Conservation (phyloP, 2,888 invertebrate genomes). For the Plagodis dolabraria region DNA sequence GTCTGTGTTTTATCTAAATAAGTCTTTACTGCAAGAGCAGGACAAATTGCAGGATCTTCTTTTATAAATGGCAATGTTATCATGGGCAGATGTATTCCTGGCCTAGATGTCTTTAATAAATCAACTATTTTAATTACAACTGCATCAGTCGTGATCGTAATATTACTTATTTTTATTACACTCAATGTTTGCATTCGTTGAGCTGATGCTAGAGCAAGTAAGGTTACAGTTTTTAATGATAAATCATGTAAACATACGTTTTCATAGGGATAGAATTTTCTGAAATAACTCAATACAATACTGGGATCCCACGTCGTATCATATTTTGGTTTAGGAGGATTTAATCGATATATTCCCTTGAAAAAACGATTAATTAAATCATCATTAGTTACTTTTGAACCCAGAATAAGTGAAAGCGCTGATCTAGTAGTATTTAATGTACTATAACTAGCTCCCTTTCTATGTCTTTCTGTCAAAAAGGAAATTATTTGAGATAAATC, state of each 20-base stretch:
- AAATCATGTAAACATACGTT: not conserved
- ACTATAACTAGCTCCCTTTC: not conserved
- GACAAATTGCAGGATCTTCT: not conserved
- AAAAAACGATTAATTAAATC: not conserved
- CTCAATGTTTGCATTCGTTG: not conserved
- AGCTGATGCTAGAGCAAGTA: not conserved
- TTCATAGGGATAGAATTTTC: not conserved
- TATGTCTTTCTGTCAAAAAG: not conserved
- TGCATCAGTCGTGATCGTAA: not conserved
- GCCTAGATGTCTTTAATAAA: slow-evolving; percentile 1
- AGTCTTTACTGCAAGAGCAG: not conserved
- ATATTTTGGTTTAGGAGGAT: no score
- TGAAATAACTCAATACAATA: not conserved
- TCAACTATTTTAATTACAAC: not conserved
- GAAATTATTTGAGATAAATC: not conserved
- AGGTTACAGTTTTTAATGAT: not conserved
- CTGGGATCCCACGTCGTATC: not conserved
- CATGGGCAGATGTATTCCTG: not conserved
- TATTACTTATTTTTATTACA: not conserved
- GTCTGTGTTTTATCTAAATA: not conserved
- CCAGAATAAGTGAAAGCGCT: not conserved
- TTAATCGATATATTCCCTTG: not conserved
- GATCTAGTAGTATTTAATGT: not conserved
- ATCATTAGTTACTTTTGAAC: not conserved
- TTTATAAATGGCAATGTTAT: slow-evolving; percentile 1